Evolutionary conservation across 1,140 invertebrate genomes (phyloP).

Genomic region (Calephelis virginiensis): DNA sequence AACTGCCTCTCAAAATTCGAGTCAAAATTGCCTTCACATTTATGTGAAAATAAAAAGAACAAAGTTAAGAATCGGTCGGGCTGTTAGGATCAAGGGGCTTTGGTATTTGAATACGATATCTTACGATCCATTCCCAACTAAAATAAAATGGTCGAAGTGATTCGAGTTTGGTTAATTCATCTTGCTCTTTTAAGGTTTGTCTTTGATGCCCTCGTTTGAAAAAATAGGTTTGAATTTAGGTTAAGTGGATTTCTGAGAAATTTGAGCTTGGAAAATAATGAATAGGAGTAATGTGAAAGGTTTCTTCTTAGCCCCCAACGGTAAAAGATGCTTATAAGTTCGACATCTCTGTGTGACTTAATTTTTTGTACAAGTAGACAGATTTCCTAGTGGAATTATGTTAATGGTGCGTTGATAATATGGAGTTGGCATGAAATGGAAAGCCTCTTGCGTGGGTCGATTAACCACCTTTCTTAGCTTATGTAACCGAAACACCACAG

Average conservation of each 20-base stretch:
- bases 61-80: not conserved
- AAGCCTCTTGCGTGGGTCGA: too few relatives aligned
- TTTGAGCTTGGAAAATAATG: not conserved
- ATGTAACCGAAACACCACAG: too few relatives aligned
- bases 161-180: slow-evolving; percentile 12
- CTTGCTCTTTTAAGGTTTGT: slow-evolving; percentile 11
- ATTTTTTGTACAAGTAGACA: too few relatives aligned
- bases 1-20: not conserved
- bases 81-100: slow-evolving; percentile 6
- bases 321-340: too few relatives aligned
- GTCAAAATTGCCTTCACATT: slow-evolving; percentile 6
- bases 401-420: too few relatives aligned
- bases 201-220: not conserved
- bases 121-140: slow-evolving; percentile 4
- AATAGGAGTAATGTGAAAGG: not conserved
- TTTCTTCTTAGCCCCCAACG: too few relatives aligned
- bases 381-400: too few relatives aligned
- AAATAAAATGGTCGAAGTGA: slow-evolving; percentile 6
- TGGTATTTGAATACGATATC: slow-evolving; percentile 16
- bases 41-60: slow-evolving; percentile 2
- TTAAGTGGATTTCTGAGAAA: not conserved
- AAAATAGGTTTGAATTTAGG: not conserved
- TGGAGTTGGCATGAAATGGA: too few relatives aligned
- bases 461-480: too few relatives aligned
- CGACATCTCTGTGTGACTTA: too few relatives aligned